phyloP scores from a whole-genome alignment of 2,797 vertebrate species.

The Pyrrhura leucotis region DNA sequence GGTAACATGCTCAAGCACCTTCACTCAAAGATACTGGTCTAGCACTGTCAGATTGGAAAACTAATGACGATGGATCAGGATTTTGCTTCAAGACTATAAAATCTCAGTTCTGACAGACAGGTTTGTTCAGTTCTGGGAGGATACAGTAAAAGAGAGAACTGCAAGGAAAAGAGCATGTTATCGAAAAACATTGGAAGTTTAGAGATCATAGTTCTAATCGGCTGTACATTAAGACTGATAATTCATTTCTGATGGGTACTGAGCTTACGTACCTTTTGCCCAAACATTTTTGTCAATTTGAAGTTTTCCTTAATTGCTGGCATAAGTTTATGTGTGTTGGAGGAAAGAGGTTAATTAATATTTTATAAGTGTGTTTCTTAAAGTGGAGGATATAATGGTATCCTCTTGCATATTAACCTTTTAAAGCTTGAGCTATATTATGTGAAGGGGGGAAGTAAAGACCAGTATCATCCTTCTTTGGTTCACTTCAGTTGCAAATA shows the following conservation, averaged over 20 bases:
- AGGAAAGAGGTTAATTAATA: neutral
- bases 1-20: neutral
- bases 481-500: neutral
- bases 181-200: neutral
- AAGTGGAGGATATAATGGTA: neutral
- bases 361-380: neutral
- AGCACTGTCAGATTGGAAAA: neutral
- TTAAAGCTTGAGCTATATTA: neutral
- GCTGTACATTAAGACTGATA: neutral
- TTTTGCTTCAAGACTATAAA: neutral
- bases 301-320: neutral
- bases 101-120: rapidly evolving
- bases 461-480: neutral
- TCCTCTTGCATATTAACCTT: neutral
- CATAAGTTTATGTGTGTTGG: neutral
- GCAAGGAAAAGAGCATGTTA: neutral
- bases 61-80: neutral
- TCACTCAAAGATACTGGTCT: neutral
- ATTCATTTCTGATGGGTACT: neutral
- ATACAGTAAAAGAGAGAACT: neutral
- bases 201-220: neutral
- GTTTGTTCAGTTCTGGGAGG: neutral
- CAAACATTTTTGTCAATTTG: neutral
- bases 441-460: neutral
- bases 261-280: neutral